These are phyloP conservation scores for Misgurnus mizolepis DNA, from an alignment of 2,113 vertebrate species.

Conservation along the genomic window DNA sequence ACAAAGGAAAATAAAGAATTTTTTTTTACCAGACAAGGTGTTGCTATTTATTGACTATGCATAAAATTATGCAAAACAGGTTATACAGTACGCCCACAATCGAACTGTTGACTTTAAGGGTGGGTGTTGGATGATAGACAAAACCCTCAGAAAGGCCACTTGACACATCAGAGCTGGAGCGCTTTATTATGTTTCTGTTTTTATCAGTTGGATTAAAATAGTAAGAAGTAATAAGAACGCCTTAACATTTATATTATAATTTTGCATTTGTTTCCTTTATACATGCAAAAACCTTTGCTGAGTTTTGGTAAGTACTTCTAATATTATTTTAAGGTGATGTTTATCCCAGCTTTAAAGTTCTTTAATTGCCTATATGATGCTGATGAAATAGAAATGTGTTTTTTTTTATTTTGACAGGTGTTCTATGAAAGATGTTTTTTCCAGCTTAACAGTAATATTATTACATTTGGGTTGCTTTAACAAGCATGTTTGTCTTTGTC, in stretches of 20 bases:
- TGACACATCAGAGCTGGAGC: neutral
- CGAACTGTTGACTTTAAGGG: conserved; percentile 45
- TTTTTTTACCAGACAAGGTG: conserved; percentile 18
- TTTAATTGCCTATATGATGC: no score
- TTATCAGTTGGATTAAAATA: neutral
- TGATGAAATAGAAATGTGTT: neutral
- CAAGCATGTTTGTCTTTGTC: neutral
- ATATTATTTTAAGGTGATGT: neutral
- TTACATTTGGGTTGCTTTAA: neutral
- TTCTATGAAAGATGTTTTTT: neutral
- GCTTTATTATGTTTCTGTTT: neutral
- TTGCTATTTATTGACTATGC: conserved; percentile 3
- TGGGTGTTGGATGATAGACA: neutral
- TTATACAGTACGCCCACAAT: conserved; percentile 10
- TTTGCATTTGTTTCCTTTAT: neutral
- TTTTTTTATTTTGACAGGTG: neutral
- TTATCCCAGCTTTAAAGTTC: neutral
- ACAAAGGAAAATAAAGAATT: neutral
- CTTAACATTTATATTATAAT: neutral
- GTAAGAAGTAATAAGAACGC: conserved; percentile 6
- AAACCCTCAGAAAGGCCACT: neutral
- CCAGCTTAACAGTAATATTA: no score
- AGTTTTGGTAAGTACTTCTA: neutral
- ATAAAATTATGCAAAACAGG: conserved; percentile 26
- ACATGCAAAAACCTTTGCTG: neutral